These are phyloP conservation scores for Leptinotarsa juncta DNA, from an alignment of 2,888 invertebrate genomes.

Conservation along the genomic window DNA sequence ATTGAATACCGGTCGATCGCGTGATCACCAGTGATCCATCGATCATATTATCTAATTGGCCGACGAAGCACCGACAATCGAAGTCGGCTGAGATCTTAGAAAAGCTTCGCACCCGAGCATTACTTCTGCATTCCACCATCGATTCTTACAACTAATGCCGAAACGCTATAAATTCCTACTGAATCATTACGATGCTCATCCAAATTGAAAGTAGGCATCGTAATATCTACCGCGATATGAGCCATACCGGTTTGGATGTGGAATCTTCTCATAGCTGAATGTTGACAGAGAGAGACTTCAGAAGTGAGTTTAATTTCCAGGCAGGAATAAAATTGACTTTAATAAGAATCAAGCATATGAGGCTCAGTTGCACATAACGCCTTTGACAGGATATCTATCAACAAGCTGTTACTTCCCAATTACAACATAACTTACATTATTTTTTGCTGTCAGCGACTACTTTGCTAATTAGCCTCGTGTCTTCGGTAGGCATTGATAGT, in stretches of 20 bases:
- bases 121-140: conserved; percentile 54
- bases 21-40: conserved; percentile 58
- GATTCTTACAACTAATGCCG: conserved; percentile 29
- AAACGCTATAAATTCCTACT: conserved; percentile 39
- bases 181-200: conserved; percentile 33
- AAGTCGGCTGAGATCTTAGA: conserved; percentile 56
- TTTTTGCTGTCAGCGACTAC: too few relatives aligned
- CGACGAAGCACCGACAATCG: conserved; percentile 67
- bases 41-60: conserved; percentile 65
- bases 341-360: background rate
- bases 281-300: background rate
- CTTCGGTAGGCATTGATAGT: too few relatives aligned
- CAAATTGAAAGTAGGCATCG: conserved; percentile 25
- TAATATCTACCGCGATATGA: conserved; percentile 19
- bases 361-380: too few relatives aligned
- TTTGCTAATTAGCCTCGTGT: too few relatives aligned
- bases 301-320: background rate
- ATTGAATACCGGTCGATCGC: conserved; percentile 51
- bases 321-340: background rate
- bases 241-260: conserved; percentile 6
- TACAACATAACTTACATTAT: too few relatives aligned
- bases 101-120: conserved; percentile 59
- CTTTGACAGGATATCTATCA: too few relatives aligned
- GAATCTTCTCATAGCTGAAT: background rate
- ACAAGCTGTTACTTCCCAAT: too few relatives aligned